Conservation (phyloP, 2,797 vertebrate genomes). For the Staurois parvus region DNA sequence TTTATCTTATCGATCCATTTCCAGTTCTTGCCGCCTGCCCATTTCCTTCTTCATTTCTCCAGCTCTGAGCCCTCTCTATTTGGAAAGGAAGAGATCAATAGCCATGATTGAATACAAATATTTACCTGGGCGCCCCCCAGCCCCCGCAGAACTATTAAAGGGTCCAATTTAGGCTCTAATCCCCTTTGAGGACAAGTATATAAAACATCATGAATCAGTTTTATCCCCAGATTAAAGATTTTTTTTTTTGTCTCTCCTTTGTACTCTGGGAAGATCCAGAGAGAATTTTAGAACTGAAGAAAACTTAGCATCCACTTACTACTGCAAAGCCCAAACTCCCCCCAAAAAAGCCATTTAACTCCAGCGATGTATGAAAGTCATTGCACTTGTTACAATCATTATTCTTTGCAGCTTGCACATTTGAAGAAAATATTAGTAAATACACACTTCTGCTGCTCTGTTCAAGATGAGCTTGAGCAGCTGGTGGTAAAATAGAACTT, state of each 20-base stretch:
- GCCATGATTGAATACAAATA: slow-evolving; percentile 52
- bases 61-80: slow-evolving; percentile 41
- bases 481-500: no score
- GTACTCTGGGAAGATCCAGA: background rate
- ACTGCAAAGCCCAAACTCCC: background rate
- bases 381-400: background rate
- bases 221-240: background rate
- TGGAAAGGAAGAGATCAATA: slow-evolving; percentile 51
- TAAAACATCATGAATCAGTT: slow-evolving; percentile 17
- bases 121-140: slow-evolving; percentile 25
- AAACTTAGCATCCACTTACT: background rate
- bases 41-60: slow-evolving; percentile 24
- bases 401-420: no score
- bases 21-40: background rate
- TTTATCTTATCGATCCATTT: slow-evolving; percentile 33
- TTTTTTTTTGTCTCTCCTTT: background rate
- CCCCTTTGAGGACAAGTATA: slow-evolving; percentile 41
- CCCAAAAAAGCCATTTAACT: background rate
- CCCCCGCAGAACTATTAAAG: slow-evolving; percentile 8
- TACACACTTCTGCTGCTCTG: no score
- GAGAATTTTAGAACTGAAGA: background rate
- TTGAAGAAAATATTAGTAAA: no score
- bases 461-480: no score
- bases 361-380: background rate
- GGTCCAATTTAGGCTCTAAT: slow-evolving; percentile 43